These are phyloP conservation scores for Albula glossodonta DNA, from an alignment of 2,113 vertebrate genomes.

Conservation along the genomic window DNA sequence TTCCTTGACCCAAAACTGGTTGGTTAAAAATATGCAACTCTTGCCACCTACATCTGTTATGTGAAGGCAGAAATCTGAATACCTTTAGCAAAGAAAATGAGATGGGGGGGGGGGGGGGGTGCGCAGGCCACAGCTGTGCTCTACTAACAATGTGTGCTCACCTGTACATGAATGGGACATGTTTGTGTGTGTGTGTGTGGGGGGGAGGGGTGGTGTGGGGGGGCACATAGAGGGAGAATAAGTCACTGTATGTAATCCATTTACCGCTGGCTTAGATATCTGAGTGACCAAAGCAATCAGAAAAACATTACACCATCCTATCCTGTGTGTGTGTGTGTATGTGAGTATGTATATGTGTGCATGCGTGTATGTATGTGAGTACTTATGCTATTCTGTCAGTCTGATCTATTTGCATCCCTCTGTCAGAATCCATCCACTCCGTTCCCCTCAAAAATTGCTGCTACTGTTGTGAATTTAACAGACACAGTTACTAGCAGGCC, in stretches of 20 bases:
- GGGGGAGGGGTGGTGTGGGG: background rate
- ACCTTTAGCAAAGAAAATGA: too few species aligned
- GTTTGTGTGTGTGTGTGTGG: background rate
- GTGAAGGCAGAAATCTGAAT: too few species aligned
- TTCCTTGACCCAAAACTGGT: too few species aligned
- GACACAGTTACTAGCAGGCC: background rate
- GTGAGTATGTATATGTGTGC: constrained; percentile 17
- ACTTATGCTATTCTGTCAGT: constrained; percentile 15
- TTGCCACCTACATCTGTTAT: too few species aligned
- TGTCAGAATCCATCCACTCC: background rate
- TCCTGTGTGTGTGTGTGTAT: constrained; percentile 16
- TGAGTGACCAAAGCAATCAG: constrained; percentile 7
- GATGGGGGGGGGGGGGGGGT: background rate
- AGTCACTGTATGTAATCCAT: constrained; percentile 3
- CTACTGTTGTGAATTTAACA: background rate
- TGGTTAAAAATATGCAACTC: too few species aligned
- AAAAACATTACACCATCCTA: background rate
- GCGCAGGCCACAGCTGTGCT: background rate
- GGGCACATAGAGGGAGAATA: background rate
- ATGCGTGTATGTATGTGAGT: constrained; percentile 27
- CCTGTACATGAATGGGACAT: background rate
- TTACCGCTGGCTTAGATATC: constrained; percentile 10
- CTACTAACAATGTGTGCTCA: background rate
- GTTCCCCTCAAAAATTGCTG: background rate
- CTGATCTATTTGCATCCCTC: constrained; percentile 8